phyloP scores from a whole-genome alignment of 2,888 invertebrate genomes.

The Amorpha juglandis region DNA sequence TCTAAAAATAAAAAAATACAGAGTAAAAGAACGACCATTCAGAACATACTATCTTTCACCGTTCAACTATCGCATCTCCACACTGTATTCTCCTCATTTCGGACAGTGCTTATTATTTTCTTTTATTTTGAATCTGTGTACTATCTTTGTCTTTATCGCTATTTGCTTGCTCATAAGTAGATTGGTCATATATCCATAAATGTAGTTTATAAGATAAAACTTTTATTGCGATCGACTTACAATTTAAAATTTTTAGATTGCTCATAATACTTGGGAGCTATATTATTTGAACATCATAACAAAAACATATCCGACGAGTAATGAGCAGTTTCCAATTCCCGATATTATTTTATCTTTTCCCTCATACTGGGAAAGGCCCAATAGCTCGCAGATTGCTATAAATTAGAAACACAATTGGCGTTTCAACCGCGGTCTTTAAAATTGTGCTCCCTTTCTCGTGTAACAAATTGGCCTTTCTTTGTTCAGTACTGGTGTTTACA shows the following conservation, averaged over 20 bases:
- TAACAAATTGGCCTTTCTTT: conserved; percentile 80
- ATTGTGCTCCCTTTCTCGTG: conserved; percentile 81
- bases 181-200: background rate
- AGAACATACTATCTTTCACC: conserved; percentile 80
- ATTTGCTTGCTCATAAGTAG: conserved; percentile 34
- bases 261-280: conserved; percentile 41
- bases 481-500: conserved; percentile 61
- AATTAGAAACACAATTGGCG: conserved; percentile 77
- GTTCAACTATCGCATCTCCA: conserved; percentile 71
- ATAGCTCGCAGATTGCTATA: conserved; percentile 80
- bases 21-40: conserved; percentile 78
- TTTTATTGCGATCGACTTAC: conserved; percentile 39
- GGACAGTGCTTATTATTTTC: conserved; percentile 36
- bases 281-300: conserved; percentile 61
- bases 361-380: conserved; percentile 72
- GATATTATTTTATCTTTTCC: conserved; percentile 76
- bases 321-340: conserved; percentile 73
- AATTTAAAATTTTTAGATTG: conserved; percentile 50
- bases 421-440: conserved; percentile 76
- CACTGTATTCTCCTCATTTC: conserved; percentile 51
- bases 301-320: conserved; percentile 55
- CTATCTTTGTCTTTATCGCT: conserved; percentile 45
- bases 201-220: background rate
- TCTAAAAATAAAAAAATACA: conserved; percentile 80
- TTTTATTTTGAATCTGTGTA: conserved; percentile 47